Base-by-base conservation (phyloP, 37 sponge, comb jelly and placozoan species). In the Halisarca cf. caerulea region DNA sequence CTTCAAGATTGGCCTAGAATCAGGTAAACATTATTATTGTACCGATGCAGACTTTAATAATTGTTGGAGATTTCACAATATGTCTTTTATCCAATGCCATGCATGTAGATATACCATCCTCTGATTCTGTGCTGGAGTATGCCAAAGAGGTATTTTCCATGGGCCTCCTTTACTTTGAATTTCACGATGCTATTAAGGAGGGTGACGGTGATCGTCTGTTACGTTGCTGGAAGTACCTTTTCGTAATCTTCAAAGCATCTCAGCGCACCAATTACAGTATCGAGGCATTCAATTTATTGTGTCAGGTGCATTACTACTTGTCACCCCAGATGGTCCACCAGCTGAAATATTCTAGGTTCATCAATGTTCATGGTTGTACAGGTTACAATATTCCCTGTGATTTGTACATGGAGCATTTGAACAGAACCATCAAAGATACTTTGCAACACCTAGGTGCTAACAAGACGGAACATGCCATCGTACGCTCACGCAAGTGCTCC, bases 381-480 rank as follows among this genome's bases (percentile, higher is more conserved):
- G 91, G 91, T 0, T n/a, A 45, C 5, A 83, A 90, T 71, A 86
- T 90, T 23, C 82, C 90, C 47, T 72, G 78, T 81, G 90, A 89
- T 43, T 18, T 89, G 0, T 69, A 77, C 80, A 82, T 90, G 83
- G 90, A 90, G 20, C 89, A 88, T 45, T 27, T 88, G 2, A 88
- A 69, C 20, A 2, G 53, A 2, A 61, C 30, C 15, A 23, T 61
- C 20, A 61, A 61, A 23, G 64, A 61, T 5, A 21, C 64, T 21
- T 20, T 61, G 64, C 64, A 61, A 15, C 64, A 61, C 15, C 64
- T 61, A 28, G 64, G 64, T 7, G 64, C 64, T 6, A 61, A 61
- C 30, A 61, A 61, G 30, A 61, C 64, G 5, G 30, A 61, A 23
- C 64, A 61, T 20, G 64, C 64, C 64, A 61, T 61, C 64, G 64